Base-by-base conservation (phyloP, 1,140 invertebrate species). In the Ostrea denselamellosa region DNA sequence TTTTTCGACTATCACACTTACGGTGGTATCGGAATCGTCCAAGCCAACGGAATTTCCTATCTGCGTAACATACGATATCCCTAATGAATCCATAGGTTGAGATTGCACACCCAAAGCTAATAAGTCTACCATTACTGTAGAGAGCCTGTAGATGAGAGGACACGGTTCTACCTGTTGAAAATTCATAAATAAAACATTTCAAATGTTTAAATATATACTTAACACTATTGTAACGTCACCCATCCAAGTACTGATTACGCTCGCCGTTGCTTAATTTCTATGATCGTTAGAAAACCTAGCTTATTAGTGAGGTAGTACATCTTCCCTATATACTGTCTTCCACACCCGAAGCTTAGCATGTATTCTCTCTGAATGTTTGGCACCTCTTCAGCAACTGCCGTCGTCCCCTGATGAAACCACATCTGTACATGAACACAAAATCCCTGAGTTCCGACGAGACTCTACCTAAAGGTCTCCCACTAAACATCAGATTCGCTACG, bases 1-100 rank as follows among this genome's bases (percentile, higher is more conserved):
- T 17, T 19, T 5, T 5, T 62, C 10, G 9, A 56, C 14, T 62
- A 19, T 62, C n/a, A 19, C 34, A 81, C 71, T 22, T 51, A 81
- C 71, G 14, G 71, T 22, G 4, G 44, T 28, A 81, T 28, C 71
- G 25, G 22, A 25, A 51, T 81, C 71, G 25, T 4, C 71, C 71
- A 81, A 81, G 71, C 71, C 71, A 81, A 22, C 71, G 71, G 3
- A 34, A 81, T n/a, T 62, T 62, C 17, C 14, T 62, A n/a, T 62
- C 56, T 7, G 56, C 17, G 17, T 62, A 62, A 17, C n/a, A 62
- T 2, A 62, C 4, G 56, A 62, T 7, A 62, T 19, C 56, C n/a
- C 17, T 62, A 17, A 62, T 19, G 56, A 62, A 17, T 56, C 83
- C 83, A 22, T 84, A 84, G n/a, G 19, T 19, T 22, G n/a, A 84